Evolutionary conservation across 2,797 vertebrate genomes (phyloP).

Genomic region (Argentina silus): DNA sequence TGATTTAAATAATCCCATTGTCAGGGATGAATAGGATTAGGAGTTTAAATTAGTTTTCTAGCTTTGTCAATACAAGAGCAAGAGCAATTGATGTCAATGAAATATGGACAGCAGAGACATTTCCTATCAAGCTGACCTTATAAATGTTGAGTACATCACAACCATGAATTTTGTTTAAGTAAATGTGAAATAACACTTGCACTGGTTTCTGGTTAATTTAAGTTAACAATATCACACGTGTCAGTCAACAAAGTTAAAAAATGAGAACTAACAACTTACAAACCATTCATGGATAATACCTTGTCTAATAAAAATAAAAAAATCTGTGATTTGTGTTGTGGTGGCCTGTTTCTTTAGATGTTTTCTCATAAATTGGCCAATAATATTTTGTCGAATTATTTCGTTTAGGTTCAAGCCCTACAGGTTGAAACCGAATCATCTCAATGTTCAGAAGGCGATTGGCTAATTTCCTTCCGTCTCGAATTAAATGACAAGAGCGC

Average conservation of each 20-base stretch:
- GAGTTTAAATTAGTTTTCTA: not conserved
- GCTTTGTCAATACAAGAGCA: not conserved
- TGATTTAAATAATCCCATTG: not conserved
- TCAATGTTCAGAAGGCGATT: too few species aligned
- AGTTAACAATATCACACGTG: not conserved
- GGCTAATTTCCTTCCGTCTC: too few species aligned
- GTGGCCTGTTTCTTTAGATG: too few species aligned
- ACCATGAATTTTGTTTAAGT: not conserved
- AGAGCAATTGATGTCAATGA: not conserved
- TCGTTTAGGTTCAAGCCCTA: too few species aligned
- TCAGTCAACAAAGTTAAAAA: not conserved
- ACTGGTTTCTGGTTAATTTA: not conserved
- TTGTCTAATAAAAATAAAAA: not conserved
- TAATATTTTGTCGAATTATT: too few species aligned
- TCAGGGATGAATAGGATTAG: not conserved
- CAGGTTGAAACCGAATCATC: too few species aligned
- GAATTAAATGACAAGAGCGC: too few species aligned
- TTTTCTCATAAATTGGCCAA: too few species aligned
- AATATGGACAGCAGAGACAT: not conserved
- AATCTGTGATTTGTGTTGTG: not conserved
- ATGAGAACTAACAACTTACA: not conserved
- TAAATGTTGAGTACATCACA: not conserved
- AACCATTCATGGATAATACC: not conserved
- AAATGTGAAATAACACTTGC: not conserved
- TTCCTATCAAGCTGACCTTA: not conserved